phyloP scores from a whole-genome alignment of 35 echinoderm and acorn worm genomes.

The Eucidaris tribuloides region DNA sequence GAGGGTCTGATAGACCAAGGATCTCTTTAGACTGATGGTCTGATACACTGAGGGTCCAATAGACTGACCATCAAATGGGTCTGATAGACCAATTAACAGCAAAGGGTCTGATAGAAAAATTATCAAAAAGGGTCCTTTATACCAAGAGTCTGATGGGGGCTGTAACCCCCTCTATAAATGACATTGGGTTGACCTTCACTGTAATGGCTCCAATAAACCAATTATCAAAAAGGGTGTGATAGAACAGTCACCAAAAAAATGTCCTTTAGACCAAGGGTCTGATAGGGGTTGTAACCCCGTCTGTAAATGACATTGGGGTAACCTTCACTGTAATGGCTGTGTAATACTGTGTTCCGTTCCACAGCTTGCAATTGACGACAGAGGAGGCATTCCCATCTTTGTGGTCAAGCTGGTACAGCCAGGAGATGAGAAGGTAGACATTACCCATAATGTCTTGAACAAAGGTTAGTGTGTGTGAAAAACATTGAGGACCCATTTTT shows the following conservation, averaged over 20 bases:
- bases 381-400: slow-evolving; percentile 8
- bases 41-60: no score
- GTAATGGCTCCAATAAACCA: neutral
- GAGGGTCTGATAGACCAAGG: no score
- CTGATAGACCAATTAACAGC: no score
- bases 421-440: slow-evolving; percentile 8
- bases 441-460: neutral
- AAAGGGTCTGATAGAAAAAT: no score
- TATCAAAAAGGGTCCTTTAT: no score
- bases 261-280: neutral
- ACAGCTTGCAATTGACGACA: neutral
- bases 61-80: no score
- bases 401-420: slow-evolving; percentile 1
- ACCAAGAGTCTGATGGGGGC: no score
- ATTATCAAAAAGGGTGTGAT: no score
- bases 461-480: slow-evolving; percentile 24
- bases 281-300: neutral
- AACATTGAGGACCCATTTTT: no score
- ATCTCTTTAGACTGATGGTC: no score
- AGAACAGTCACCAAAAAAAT: neutral
- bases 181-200: neutral
- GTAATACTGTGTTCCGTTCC: neutral
- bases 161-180: no score
- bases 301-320: neutral
- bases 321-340: neutral